These are phyloP conservation scores for Adelphocoris suturalis DNA, from an alignment of 2,888 invertebrate genomes.

Conservation along the genomic window DNA sequence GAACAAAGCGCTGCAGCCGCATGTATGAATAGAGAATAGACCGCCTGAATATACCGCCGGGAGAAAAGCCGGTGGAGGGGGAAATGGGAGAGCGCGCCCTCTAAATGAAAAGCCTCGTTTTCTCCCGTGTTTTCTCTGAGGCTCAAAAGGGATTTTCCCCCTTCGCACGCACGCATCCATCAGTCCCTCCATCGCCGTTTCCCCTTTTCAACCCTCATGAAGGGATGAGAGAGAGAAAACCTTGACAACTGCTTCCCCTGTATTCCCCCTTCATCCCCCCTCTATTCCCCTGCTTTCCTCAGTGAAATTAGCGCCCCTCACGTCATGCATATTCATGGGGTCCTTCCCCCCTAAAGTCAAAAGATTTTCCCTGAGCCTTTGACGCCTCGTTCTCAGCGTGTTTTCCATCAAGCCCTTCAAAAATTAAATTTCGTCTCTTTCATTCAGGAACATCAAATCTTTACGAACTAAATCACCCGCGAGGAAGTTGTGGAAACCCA, in stretches of 20 bases:
- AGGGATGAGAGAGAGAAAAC: background rate
- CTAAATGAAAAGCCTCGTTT: background rate
- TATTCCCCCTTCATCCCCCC: background rate
- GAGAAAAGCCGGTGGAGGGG: too few relatives aligned
- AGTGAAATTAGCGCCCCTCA: background rate
- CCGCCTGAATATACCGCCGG: background rate
- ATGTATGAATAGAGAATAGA: too few relatives aligned
- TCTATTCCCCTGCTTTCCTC: background rate
- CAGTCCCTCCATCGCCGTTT: background rate
- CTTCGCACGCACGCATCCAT: background rate
- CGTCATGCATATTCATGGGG: background rate
- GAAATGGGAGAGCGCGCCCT: background rate
- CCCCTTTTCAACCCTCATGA: background rate
- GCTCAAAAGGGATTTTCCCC: conserved; percentile 26
- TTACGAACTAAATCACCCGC: too few relatives aligned
- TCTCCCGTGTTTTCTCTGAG: background rate
- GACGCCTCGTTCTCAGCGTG: background rate
- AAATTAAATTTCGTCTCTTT: too few relatives aligned
- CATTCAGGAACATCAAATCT: too few relatives aligned
- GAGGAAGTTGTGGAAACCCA: too few relatives aligned
- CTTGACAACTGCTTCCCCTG: too few relatives aligned
- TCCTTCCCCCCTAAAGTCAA: background rate
- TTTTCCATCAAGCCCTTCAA: background rate
- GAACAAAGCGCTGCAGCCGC: too few relatives aligned
- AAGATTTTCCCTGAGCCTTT: background rate